Base-by-base conservation (phyloP, 1,140 invertebrate species). In the Drosophila ficusphila region DNA sequence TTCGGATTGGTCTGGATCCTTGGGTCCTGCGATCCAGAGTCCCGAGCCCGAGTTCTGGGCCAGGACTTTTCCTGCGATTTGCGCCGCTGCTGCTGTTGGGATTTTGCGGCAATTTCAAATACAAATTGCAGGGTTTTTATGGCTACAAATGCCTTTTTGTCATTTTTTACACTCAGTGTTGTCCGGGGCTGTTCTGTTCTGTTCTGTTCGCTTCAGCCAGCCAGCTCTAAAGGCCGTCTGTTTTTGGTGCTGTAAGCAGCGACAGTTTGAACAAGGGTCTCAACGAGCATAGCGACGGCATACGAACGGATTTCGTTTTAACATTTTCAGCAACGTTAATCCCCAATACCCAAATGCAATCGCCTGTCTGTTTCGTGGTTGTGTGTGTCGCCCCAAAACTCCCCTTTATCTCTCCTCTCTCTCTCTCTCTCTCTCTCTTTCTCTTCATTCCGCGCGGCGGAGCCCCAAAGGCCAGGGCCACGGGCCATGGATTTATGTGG, bases 31-130 rank as follows among this genome's bases (percentile, higher is more conserved):
- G n/a, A n/a, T n/a, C n/a, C n/a, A n/a, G n/a, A n/a, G n/a, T n/a
- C n/a, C n/a, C n/a, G n/a, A n/a, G n/a, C n/a, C n/a, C n/a, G n/a
- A n/a, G n/a, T n/a, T n/a, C n/a, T 65, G 62, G 25, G 38, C 19
- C 18, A 41, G 60, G 62, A 67, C 62, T 51, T 67, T 64, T 51
- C 42, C 62, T 65, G 58, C 62, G 42, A 67, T 67, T 67, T 25
- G 42, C 57, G 33, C 34, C 36, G 31, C 56, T 65, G 56, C 58
- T 77, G 70, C 75, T 82, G 69, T 60, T 86, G 81, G 81, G 81
- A 86, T 88, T 86, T 88, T 88, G 81, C 82, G 81, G 82, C 81
- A 88, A 86, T 86, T 86, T 86, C 82, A 86, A 86, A 86, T 86
- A 86, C 81, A 86, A 86, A 86, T 86, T 86, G 82, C 81, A 88